Evolutionary conservation across 1,140 invertebrate genomes (phyloP).

Genomic region (Drosophila parabipectinata): DNA sequence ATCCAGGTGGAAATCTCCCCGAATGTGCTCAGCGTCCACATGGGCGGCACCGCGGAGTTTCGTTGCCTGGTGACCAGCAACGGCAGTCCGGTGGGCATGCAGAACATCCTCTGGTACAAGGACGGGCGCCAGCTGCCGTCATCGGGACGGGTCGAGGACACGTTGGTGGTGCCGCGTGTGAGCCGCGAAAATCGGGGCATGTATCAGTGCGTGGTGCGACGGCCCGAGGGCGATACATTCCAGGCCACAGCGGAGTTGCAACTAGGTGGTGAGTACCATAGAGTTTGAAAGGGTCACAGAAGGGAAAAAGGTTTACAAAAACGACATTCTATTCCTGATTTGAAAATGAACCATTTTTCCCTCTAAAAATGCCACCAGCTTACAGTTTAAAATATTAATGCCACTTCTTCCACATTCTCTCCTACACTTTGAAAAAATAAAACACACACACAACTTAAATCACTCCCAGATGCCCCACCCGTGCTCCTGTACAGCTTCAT

Average conservation of each 20-base stretch:
- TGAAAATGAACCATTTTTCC: not conserved
- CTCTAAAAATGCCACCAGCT: conserved; percentile 8
- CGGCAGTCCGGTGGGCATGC: conserved; percentile 83
- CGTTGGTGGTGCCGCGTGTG: conserved; percentile 88
- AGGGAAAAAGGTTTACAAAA: not conserved
- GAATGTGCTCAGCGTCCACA: conserved; percentile 89
- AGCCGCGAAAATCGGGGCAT: conserved; percentile 92
- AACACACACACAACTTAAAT: not conserved
- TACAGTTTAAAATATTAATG: conserved; percentile 71
- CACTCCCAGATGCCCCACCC: conserved; percentile 90
- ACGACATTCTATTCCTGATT: not conserved
- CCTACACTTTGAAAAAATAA: too few species aligned
- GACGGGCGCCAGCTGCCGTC: conserved; percentile 89
- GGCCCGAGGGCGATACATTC: conserved; percentile 90
- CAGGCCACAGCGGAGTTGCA: conserved; percentile 92
- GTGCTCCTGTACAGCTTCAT: conserved; percentile 92
- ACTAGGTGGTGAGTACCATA: conserved; percentile 88
- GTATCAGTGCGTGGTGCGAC: conserved; percentile 92
- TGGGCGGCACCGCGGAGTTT: conserved; percentile 91
- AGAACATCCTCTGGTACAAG: conserved; percentile 88
- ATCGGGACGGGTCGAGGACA: conserved; percentile 87
- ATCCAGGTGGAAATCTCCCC: conserved; percentile 90
- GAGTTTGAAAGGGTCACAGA: not conserved
- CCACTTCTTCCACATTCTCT: conserved; percentile 63
- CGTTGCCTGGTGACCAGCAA: conserved; percentile 87